phyloP scores from a whole-genome alignment of 2,888 invertebrate genomes.

The Scelioninae gen. 2 region DNA sequence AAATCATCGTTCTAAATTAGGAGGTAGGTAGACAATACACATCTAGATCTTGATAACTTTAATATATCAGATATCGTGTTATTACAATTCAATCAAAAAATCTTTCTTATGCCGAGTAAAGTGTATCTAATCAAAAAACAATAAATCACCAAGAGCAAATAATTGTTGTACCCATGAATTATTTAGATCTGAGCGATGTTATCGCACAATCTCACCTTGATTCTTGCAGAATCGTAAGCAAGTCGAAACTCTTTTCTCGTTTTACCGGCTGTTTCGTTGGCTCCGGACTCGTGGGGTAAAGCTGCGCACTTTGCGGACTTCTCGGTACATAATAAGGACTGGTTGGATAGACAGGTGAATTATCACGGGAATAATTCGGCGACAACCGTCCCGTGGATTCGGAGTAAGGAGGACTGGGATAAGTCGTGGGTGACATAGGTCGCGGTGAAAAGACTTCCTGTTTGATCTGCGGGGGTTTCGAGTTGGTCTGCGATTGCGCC shows the following conservation, averaged over 20 bases:
- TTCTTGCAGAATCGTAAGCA: constrained; percentile 73
- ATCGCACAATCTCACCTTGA: constrained; percentile 72
- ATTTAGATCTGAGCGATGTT: too few species aligned
- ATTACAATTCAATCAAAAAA: too few species aligned
- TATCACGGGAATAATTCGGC: constrained; percentile 72
- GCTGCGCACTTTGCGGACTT: constrained; percentile 73
- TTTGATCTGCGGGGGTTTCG: constrained; percentile 76
- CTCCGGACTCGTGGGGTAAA: constrained; percentile 72
- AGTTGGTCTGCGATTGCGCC: constrained; percentile 71
- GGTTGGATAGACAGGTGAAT: constrained; percentile 73
- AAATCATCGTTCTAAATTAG: too few species aligned
- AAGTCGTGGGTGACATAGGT: constrained; percentile 70
- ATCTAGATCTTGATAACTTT: too few species aligned
- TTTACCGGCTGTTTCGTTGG: constrained; percentile 71
- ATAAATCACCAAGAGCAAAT: too few species aligned
- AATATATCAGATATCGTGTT: too few species aligned
- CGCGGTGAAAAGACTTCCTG: constrained; percentile 76
- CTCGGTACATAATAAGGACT: constrained; percentile 74
- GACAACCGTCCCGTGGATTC: constrained; percentile 67
- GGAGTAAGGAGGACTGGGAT: constrained; percentile 71
- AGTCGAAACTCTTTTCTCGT: constrained; percentile 72
- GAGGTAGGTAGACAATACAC: too few species aligned
- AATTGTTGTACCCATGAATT: too few species aligned
- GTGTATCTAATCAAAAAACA: too few species aligned
- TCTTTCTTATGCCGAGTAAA: too few species aligned